Percentiles rank a stretch among this genome's conserved stretches.
Conservation (phyloP, 2,113 vertebrate species). For the Ceyx melanurus region DNA sequence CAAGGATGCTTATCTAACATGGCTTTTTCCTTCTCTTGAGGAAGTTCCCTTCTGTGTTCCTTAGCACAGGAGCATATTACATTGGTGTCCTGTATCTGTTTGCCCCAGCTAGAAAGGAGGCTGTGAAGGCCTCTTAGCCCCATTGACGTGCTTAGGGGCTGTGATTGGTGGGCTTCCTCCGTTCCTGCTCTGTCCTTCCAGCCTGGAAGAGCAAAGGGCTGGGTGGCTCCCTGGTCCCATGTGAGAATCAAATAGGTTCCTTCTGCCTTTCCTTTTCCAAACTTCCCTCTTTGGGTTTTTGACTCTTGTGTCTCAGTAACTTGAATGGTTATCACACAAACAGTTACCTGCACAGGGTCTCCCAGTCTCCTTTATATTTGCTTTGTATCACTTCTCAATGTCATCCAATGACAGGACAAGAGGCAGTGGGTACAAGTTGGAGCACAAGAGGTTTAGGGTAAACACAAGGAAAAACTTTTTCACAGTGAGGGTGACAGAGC, state of each 20-base stretch:
- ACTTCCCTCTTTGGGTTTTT: neutral
- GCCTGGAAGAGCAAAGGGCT: neutral
- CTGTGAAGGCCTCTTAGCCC: neutral
- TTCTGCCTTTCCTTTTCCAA: neutral
- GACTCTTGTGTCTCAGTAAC: neutral
- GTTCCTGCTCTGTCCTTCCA: neutral
- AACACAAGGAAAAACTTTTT: too few species aligned
- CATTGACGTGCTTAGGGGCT: neutral
- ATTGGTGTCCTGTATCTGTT: neutral
- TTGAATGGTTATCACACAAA: neutral
- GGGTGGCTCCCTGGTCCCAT: neutral
- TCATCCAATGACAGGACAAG: too few species aligned
- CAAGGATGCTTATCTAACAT: neutral
- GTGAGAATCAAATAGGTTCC: neutral
- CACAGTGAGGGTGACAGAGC: too few species aligned
- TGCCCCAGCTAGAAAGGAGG: neutral
- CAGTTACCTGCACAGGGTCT: neutral
- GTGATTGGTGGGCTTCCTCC: neutral
- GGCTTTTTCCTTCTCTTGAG: neutral
- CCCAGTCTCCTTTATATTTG: neutral
- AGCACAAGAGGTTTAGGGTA: too few species aligned
- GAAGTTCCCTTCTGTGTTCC: neutral
- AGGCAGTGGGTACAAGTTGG: too few species aligned
- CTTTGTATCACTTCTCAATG: neutral
- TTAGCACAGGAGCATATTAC: rapidly evolving